Conservation (phyloP, 2,888 invertebrate species). For the Apoda limacodes region DNA sequence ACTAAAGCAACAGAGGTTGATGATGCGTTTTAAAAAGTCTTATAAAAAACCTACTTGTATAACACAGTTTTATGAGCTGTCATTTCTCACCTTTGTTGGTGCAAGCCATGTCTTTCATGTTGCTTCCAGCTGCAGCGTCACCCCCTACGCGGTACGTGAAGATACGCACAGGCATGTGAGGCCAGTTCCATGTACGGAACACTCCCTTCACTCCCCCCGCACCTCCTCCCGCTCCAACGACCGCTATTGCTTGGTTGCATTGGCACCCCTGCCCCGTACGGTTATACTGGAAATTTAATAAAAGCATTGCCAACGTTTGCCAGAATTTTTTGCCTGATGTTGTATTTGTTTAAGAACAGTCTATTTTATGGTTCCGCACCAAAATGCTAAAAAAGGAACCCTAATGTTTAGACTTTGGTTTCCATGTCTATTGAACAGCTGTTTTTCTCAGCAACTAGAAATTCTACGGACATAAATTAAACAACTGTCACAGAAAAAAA, state of each 20-base stretch:
- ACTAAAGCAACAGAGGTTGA: not conserved
- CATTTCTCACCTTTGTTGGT: slow-evolving; percentile 87
- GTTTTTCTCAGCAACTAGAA: no score
- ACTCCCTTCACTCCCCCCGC: slow-evolving; percentile 75
- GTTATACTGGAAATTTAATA: slow-evolving; percentile 85
- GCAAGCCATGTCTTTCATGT: slow-evolving; percentile 96
- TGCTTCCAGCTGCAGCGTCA: slow-evolving; percentile 87
- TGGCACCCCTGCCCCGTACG: slow-evolving; percentile 88
- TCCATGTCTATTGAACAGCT: no score
- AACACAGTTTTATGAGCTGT: not conserved
- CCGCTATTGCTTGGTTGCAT: slow-evolving; percentile 98
- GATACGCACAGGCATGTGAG: slow-evolving; percentile 93
- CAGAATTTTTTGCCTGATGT: no score
- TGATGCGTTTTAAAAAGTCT: not conserved
- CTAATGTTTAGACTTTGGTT: no score
- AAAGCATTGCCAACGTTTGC: no score
- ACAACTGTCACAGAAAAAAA: no score
- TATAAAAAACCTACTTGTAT: not conserved
- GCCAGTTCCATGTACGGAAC: slow-evolving; percentile 86
- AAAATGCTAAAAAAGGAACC: no score
- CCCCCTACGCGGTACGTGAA: slow-evolving; percentile 97
- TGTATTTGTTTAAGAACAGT: no score
- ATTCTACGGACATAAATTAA: no score
- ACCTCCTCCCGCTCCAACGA: slow-evolving; percentile 95
- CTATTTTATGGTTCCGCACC: no score